A percentile compares a stretch with the other conserved stretches of the same genome.
These are phyloP conservation scores for Cassiopea xamachana DNA, from an alignment of 30 jellyfish, hydroid and myxozoan genomes.

Conservation along the genomic window DNA sequence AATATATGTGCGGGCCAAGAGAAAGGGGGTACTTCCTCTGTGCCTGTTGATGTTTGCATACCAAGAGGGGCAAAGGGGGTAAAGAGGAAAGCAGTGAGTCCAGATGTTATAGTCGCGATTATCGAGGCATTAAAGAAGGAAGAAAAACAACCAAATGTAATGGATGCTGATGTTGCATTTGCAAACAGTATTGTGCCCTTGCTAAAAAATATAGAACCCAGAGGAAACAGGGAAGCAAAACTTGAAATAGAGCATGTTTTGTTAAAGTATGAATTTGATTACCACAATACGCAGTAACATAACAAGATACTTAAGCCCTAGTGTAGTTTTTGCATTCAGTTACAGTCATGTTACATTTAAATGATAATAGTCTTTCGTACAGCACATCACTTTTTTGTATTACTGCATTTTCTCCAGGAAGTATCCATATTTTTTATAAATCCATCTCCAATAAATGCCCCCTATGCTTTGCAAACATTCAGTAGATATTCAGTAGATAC, in stretches of 20 bases:
- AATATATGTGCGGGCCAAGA: not conserved
- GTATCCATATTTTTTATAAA: not conserved
- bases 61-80: not conserved
- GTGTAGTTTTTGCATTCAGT: not conserved
- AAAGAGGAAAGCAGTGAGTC: not conserved
- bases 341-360: not conserved
- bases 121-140: not conserved
- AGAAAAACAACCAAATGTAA: not conserved
- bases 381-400: not conserved
- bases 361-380: not conserved
- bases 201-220: conserved; percentile 6
- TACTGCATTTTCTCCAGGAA: not conserved
- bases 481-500: not conserved
- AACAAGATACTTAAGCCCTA: not conserved
- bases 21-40: not conserved
- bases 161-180: conserved; percentile 11
- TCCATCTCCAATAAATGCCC: not conserved
- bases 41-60: not conserved
- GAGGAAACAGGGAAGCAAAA: conserved; percentile 29
- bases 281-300: not conserved
- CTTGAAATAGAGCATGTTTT: conserved; percentile 26
- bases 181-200: conserved; percentile 18
- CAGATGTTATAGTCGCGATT: not conserved
- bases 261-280: not conserved
- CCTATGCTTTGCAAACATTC: not conserved